Base-by-base conservation (phyloP, 2,888 invertebrate genomes). In the Drosophila peninsularis region DNA sequence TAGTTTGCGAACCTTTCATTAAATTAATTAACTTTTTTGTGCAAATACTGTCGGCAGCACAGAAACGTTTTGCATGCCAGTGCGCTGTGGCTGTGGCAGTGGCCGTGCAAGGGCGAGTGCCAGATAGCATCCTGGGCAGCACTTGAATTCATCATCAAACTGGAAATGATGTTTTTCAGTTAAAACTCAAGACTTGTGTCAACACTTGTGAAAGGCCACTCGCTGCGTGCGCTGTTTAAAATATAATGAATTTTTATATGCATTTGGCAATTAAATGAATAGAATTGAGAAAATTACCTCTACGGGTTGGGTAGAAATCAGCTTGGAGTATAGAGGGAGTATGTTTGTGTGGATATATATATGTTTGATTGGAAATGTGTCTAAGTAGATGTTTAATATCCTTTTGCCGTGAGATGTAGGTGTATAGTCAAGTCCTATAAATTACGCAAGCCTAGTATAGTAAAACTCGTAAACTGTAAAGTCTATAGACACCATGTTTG, bases 141-240 rank as follows among this genome's bases (percentile, higher is more conserved):
- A 86, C 83, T 82, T 83, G 70, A 86, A 81, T 76, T 74, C 79
- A 76, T 81, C 76, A 83, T 82, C 81, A 86, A 78, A 80, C 83
- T 91, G 90, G 80, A 91, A 90, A 91, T 91, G 80, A 91, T 88
- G 89, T 87, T 91, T 91, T 91, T 91, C 90, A 91, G 91, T 92
- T 91, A 90, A 91, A 91, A 90, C 88, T 92, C 89, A 90, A 92
- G 92, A 90, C 89, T 87, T 90, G 88, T 89, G 92, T 91, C 91
- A 92, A 92, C 91, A 91, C 88, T 91, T 78, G 85, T 89, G 76
- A 82, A 78, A 68, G 79, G 70, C 72, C 75, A 78, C 82, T 70
- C 66, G 55, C 60, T 30, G 53, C 61, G 75, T 61, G 57, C 56
- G 57, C 66, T 71, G 75, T 64, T 79, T 65, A 76, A 80, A 82